Evolutionary conservation across 2,113 vertebrate genomes (phyloP).

Genomic region (Marmota flaviventris): DNA sequence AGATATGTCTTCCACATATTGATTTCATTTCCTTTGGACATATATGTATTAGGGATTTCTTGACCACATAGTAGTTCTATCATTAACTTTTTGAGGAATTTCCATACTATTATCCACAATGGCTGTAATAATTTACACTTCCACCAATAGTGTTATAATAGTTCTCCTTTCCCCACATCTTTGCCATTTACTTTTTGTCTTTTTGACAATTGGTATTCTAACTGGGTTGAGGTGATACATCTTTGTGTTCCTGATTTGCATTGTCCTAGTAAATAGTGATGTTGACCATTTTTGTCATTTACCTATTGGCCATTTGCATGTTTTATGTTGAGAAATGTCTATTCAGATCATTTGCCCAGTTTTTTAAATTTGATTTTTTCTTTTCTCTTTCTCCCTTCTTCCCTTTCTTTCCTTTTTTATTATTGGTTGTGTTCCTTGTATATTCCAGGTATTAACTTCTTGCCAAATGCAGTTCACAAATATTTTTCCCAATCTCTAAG

Average conservation of each 20-base stretch:
- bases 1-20: not conserved
- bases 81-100: too few species aligned
- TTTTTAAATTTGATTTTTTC: too few species aligned
- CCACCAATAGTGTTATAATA: not conserved
- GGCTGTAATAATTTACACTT: not conserved
- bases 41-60: not conserved
- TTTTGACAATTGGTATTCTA: not conserved
- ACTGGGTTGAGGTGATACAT: not conserved
- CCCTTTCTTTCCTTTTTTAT: not conserved
- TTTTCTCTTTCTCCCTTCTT: too few species aligned
- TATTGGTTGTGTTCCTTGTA: not conserved
- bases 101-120: not conserved
- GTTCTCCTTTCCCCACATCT: not conserved
- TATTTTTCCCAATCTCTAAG: not conserved
- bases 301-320: not conserved
- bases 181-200: not conserved
- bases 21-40: not conserved
- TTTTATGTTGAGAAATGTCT: too few species aligned
- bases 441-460: not conserved
- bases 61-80: not conserved
- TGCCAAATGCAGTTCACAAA: not conserved
- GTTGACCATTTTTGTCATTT: not conserved
- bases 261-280: too few species aligned
- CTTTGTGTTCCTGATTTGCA: too few species aligned
- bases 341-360: too few species aligned